Evolutionary conservation across 2,113 vertebrate genomes (phyloP).

Genomic region (Macaca mulatta): DNA sequence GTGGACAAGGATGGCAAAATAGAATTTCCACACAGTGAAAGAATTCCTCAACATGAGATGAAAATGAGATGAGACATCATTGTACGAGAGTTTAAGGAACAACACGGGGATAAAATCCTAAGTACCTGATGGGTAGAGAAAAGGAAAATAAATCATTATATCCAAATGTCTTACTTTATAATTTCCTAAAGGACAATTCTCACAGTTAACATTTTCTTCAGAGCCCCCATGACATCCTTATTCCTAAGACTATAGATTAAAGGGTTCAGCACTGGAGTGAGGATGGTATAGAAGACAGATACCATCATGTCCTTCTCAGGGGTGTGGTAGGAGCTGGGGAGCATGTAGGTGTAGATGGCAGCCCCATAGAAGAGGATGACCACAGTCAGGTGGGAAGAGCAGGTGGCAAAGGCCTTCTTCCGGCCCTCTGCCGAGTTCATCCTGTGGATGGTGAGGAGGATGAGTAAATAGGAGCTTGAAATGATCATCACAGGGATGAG

Average conservation of each 20-base stretch:
- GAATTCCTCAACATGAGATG: background rate
- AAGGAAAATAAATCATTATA: background rate
- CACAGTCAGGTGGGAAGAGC: conserved; percentile 66
- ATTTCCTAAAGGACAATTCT: background rate
- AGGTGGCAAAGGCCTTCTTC: conserved; percentile 48
- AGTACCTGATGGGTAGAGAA: background rate
- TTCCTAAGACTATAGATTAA: conserved; percentile 68
- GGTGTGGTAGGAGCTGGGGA: conserved; percentile 36
- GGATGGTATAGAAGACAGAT: conserved; percentile 32
- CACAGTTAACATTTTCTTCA: conserved; percentile 28
- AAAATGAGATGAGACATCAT: too few relatives aligned
- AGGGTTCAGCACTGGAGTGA: conserved; percentile 51
- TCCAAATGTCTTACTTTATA: background rate
- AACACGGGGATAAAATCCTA: rapidly evolving
- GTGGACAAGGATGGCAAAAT: background rate
- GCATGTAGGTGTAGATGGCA: conserved; percentile 44
- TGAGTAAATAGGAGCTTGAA: conserved; percentile 36
- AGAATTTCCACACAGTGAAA: background rate
- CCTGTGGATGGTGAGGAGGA: conserved; percentile 38
- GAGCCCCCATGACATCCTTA: conserved; percentile 44
- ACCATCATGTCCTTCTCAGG: conserved; percentile 18
- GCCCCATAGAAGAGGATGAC: conserved; percentile 65
- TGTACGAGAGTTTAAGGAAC: background rate
- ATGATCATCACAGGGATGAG: conserved; percentile 42
- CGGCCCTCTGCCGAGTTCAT: conserved; percentile 41